A percentile compares a stretch with the other conserved stretches of the same genome.
phyloP scores from a whole-genome alignment of 2,888 invertebrate species.

The Tetramorium bicarinatum region DNA sequence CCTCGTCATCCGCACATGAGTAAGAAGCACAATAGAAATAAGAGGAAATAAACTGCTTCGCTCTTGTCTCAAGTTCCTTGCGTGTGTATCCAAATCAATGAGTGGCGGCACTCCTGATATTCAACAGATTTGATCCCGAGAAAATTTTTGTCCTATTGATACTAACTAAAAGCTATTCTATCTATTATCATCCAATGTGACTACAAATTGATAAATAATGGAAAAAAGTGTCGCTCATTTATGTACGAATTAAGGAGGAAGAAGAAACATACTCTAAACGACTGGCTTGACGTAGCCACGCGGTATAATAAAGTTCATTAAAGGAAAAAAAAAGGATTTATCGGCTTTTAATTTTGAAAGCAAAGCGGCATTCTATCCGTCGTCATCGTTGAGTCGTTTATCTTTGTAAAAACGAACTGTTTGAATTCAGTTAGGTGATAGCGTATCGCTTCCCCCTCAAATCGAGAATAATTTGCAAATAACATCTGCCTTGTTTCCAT shows the following conservation, averaged over 20 bases:
- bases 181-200: neutral
- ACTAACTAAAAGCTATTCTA: slow-evolving; percentile 2
- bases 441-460: slow-evolving; percentile 15
- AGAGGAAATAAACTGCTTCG: slow-evolving; percentile 81
- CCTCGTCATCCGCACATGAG: slow-evolving; percentile 81
- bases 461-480: slow-evolving; percentile 28
- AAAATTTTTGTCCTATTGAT: slow-evolving; percentile 28
- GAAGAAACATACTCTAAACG: slow-evolving; percentile 13
- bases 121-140: slow-evolving; percentile 11
- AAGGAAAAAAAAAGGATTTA: slow-evolving; percentile 10
- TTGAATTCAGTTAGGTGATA: slow-evolving; percentile 31
- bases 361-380: slow-evolving; percentile 24
- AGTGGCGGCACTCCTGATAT: slow-evolving; percentile 24
- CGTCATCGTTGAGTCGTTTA: slow-evolving; percentile 24
- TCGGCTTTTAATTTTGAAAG: slow-evolving; percentile 18
- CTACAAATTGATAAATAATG: neutral
- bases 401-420: slow-evolving; percentile 25
- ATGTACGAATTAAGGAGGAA: neutral
- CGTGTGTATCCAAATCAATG: slow-evolving; percentile 20
- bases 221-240: neutral
- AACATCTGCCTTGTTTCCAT: slow-evolving; percentile 23
- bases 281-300: slow-evolving; percentile 46
- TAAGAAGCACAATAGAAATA: slow-evolving; percentile 84
- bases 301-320: slow-evolving; percentile 51
- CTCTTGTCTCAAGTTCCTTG: slow-evolving; percentile 49